Percentiles rank a stretch among this genome's conserved stretches.
Conservation (phyloP, 2,113 vertebrate species). For the Phrynocephalus versicolor region DNA sequence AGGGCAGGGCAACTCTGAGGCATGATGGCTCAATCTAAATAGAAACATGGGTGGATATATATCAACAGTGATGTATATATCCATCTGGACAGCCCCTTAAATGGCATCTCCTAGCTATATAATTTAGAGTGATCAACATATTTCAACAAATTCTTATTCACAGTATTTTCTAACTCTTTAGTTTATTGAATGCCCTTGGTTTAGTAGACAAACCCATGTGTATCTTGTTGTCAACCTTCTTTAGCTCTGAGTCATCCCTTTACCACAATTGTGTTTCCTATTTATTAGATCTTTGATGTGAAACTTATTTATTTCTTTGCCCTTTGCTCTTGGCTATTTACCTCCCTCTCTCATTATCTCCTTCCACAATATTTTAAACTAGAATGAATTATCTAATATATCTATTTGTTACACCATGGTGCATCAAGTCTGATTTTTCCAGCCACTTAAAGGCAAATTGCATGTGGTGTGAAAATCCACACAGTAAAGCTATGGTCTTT, state of each 20-base stretch:
- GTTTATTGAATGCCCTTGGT: neutral
- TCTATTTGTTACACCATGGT: neutral
- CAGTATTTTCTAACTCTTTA: neutral
- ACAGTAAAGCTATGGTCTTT: neutral
- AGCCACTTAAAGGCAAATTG: neutral
- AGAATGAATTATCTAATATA: neutral
- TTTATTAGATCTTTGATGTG: neutral
- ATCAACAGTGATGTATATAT: no score
- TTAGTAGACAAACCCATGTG: neutral
- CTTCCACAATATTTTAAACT: neutral
- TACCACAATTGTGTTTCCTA: neutral
- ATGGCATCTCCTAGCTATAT: neutral
- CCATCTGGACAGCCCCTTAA: neutral
- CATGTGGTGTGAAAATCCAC: neutral
- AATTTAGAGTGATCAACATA: neutral
- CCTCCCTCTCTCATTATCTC: neutral
- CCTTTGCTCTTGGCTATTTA: neutral
- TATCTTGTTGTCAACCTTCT: neutral
- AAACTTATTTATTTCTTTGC: neutral
- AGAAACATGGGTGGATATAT: no score
- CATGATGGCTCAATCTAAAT: no score
- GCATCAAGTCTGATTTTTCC: neutral
- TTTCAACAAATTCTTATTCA: neutral
- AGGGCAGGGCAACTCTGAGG: no score
- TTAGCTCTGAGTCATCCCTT: neutral